A percentile compares a stretch with the other conserved stretches of the same genome.
Evolutionary conservation across 2,113 vertebrate genomes (phyloP).

Genomic region (Ceuthmochares aereus): DNA sequence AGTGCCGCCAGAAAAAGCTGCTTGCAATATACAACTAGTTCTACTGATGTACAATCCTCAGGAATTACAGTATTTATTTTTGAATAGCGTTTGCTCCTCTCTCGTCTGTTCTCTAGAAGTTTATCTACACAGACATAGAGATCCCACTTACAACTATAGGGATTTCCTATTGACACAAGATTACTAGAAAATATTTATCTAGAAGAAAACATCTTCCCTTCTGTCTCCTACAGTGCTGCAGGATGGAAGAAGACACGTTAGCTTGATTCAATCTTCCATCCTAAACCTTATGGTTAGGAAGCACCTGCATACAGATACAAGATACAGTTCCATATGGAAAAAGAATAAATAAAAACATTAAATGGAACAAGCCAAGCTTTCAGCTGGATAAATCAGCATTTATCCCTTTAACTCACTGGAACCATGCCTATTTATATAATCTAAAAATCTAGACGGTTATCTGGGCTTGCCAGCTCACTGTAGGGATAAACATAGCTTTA

Average conservation of each 20-base stretch:
- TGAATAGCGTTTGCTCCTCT: conserved; percentile 3
- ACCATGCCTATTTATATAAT: neutral
- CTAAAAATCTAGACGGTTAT: conserved; percentile 7
- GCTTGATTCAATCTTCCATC: neutral
- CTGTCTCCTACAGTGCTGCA: neutral
- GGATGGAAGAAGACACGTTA: neutral
- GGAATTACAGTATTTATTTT: neutral
- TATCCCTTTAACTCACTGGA: conserved; percentile 29
- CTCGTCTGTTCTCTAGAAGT: neutral
- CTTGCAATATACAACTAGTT: neutral
- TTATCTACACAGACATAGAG: neutral
- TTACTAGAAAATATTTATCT: neutral
- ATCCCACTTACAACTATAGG: neutral
- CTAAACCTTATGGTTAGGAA: neutral
- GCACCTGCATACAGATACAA: neutral
- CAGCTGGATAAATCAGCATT: neutral
- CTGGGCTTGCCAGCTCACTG: conserved; percentile 39
- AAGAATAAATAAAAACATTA: neutral
- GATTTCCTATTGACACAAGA: neutral
- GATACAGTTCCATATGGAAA: neutral
- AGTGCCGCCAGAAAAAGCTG: conserved; percentile 7
- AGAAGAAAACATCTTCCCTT: neutral
- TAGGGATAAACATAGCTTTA: conserved; percentile 22
- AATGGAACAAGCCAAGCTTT: neutral
- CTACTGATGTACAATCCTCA: neutral